Conservation (phyloP, 1,140 invertebrate species). For the Colletes gigas region DNA sequence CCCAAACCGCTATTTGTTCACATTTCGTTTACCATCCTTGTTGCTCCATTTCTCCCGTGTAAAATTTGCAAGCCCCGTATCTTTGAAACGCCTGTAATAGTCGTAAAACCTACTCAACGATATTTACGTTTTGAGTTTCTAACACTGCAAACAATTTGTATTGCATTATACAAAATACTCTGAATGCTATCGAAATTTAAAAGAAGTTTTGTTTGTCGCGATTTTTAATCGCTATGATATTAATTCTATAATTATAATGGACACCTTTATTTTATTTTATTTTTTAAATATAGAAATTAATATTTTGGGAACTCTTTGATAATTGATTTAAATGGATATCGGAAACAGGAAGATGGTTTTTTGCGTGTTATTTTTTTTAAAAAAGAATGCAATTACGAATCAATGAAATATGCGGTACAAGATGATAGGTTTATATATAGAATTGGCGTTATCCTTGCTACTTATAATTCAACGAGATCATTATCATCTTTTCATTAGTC, state of each 20-base stretch:
- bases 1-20: constrained; percentile 48
- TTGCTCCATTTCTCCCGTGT: constrained; percentile 20
- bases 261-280: background rate
- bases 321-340: background rate
- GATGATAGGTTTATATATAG: background rate
- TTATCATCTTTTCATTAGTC: constrained; percentile 9
- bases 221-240: background rate
- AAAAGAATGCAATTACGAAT: background rate
- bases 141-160: background rate
- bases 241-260: background rate
- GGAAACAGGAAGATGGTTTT: background rate
- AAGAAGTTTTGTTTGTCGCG: background rate
- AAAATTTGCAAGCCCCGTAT: constrained; percentile 13
- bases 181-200: constrained; percentile 44
- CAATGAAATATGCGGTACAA: background rate
- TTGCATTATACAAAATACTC: background rate
- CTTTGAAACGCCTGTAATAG: constrained; percentile 26
- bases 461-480: constrained; percentile 31
- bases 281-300: background rate
- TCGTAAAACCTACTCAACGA: constrained; percentile 1
- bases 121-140: constrained; percentile 17
- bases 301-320: too few relatives aligned
- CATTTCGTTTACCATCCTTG: constrained; percentile 49
- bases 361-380: background rate
- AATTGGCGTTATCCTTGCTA: constrained; percentile 3